Evolutionary conservation across 2,888 invertebrate genomes (phyloP).

Genomic region (Drymonia ruficornis): DNA sequence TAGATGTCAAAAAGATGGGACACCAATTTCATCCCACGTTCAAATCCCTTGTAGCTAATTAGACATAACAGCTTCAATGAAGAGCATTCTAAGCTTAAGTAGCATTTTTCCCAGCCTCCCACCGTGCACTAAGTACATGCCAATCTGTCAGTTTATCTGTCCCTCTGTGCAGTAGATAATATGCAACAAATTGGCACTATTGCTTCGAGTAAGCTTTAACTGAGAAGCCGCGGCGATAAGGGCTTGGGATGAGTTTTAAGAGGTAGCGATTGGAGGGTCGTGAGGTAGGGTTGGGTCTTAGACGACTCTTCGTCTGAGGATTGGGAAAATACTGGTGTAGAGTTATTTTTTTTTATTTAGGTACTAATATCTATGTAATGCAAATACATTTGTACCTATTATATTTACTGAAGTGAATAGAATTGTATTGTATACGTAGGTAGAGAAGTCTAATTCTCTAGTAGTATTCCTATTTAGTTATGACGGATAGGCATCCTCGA

Average conservation of each 20-base stretch:
- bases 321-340: too few species aligned
- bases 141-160: constrained; percentile 66
- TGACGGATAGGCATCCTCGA: too few species aligned
- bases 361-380: too few species aligned
- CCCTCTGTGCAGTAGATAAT: constrained; percentile 60
- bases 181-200: constrained; percentile 77
- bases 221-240: constrained; percentile 64
- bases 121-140: constrained; percentile 58
- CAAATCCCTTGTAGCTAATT: not conserved
- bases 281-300: too few species aligned
- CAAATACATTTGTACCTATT: too few species aligned
- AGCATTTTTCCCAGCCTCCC: constrained; percentile 50
- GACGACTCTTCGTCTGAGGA: too few species aligned
- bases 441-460: too few species aligned
- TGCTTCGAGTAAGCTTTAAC: constrained; percentile 65
- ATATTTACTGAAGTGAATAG: too few species aligned
- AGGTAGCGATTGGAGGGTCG: constrained; percentile 9
- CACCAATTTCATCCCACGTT: not conserved
- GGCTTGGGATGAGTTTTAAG: constrained; percentile 24
- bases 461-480: too few species aligned
- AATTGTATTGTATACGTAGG: too few species aligned
- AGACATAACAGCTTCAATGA: constrained; percentile 23
- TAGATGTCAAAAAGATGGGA: too few species aligned
- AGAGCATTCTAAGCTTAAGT: constrained; percentile 28
- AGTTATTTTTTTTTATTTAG: too few species aligned